Evolutionary conservation across 2,113 vertebrate species (phyloP), one percentile per base, ranked within the genome.

Genomic region (Miniopterus natalensis): DNA sequence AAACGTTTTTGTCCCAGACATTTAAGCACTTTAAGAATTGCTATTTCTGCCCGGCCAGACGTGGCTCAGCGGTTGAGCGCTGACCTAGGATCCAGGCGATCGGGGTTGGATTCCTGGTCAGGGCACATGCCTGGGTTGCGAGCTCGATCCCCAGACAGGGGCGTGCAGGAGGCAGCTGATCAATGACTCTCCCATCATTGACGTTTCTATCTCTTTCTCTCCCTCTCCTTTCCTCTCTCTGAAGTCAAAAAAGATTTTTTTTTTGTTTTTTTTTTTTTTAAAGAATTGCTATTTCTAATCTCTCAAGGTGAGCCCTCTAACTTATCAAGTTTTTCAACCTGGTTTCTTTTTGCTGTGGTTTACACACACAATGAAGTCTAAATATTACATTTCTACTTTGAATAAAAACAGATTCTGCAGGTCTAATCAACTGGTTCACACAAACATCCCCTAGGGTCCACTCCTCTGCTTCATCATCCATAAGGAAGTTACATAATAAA

Each of bases 321-420:
- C 29, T 42, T 59, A 45, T 61, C 42, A 93, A 73, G 14, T 7
- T 73, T 87, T 78, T 96, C 92, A 90, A 66, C 55, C 68, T 78
- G 23, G 20, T 71, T 81, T 83, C 55, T 36, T 36, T 36, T 83
- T 87, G 31, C 59, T 94, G 8, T 77, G 31, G 27, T 77, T 86
- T 68, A 94, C 21, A 91, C 8, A 80, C 11, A 81, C 27, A 90
- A 51, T 31, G 71, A 90, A 89, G 14, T 75, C 45, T 51, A 77
- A 81, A 77, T 36, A 55, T 49, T 63, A 18, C 57, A 92, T 55
- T 86, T 77, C 92, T 23, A 63, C 42, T 87, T 42, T 78, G 20
- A 83, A 94, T 66, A 87, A 79, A 92, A 92, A 77, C 4, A 93
- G 70, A 84, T 93, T 88, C 49, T 79, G 40, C 23, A 70, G 25